phyloP scores from a whole-genome alignment of 2,113 vertebrate species.

The Pteropus alecto region DNA sequence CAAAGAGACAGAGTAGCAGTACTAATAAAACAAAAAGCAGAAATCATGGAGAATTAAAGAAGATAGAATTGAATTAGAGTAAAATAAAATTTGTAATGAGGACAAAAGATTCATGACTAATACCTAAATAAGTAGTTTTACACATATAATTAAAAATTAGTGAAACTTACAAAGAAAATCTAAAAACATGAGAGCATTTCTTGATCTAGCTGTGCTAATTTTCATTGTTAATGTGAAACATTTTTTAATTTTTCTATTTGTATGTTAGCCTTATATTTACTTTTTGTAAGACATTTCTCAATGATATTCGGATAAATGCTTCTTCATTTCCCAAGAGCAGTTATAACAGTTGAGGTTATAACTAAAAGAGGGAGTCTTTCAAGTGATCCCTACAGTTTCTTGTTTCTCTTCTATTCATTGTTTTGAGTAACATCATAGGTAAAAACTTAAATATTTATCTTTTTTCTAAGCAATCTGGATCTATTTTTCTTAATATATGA shows the following conservation, averaged over 20 bases:
- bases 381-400: not conserved
- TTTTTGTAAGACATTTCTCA: not conserved
- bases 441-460: not conserved
- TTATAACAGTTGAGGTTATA: not conserved
- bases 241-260: not conserved
- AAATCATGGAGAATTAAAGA: not conserved
- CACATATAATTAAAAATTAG: not conserved
- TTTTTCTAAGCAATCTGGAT: not conserved
- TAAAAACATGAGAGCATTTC: not conserved
- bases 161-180: not conserved
- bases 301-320: not conserved
- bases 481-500: not conserved
- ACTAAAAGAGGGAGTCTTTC: not conserved
- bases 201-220: not conserved
- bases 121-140: not conserved
- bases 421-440: not conserved
- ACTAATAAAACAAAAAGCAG: not conserved
- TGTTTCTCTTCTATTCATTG: not conserved
- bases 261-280: not conserved
- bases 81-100: not conserved
- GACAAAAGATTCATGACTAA: not conserved
- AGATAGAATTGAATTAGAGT: not conserved
- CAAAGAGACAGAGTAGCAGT: not conserved
- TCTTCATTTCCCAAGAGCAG: not conserved
- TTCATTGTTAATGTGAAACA: not conserved